A percentile compares a stretch with the other conserved stretches of the same genome.
phyloP scores from a whole-genome alignment of 2,888 invertebrate genomes.

The Rhodophaea formosa region DNA sequence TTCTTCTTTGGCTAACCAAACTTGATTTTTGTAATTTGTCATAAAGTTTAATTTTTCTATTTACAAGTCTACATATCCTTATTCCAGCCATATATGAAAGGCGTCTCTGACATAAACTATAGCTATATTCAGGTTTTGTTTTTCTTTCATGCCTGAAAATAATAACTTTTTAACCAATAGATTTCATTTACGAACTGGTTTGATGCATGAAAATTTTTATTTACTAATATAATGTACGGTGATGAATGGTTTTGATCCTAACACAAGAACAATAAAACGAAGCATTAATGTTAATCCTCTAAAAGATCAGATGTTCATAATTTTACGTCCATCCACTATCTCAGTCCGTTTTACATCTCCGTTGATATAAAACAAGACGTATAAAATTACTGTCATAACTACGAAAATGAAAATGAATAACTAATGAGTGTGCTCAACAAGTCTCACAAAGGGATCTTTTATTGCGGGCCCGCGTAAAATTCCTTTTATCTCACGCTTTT shows the following conservation, averaged over 20 bases:
- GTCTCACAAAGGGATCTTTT: slow-evolving; percentile 60
- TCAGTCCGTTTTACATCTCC: slow-evolving; percentile 42
- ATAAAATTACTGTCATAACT: slow-evolving; percentile 58
- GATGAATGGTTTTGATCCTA: background rate
- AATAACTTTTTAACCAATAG: too few species aligned
- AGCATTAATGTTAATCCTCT: slow-evolving; percentile 5
- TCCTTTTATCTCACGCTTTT: slow-evolving; percentile 41
- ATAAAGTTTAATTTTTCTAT: too few species aligned
- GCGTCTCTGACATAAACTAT: too few species aligned
- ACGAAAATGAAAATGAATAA: slow-evolving; percentile 71
- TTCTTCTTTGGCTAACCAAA: too few species aligned
- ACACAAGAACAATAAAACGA: background rate
- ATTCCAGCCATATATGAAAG: too few species aligned
- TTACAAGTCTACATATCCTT: too few species aligned
- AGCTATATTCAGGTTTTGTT: too few species aligned
- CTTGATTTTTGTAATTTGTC: too few species aligned
- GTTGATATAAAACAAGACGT: slow-evolving; percentile 43
- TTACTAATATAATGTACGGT: background rate
- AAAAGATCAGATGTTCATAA: slow-evolving; percentile 32
- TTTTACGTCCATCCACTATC: slow-evolving; percentile 4
- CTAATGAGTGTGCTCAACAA: slow-evolving; percentile 66
- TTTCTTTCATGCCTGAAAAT: too few species aligned
- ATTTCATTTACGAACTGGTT: too few species aligned
- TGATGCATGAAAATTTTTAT: too few species aligned
- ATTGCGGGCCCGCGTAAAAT: slow-evolving; percentile 46